Evolutionary conservation across 2,797 vertebrate genomes (phyloP).

Genomic region (Coendou prehensilis): DNA sequence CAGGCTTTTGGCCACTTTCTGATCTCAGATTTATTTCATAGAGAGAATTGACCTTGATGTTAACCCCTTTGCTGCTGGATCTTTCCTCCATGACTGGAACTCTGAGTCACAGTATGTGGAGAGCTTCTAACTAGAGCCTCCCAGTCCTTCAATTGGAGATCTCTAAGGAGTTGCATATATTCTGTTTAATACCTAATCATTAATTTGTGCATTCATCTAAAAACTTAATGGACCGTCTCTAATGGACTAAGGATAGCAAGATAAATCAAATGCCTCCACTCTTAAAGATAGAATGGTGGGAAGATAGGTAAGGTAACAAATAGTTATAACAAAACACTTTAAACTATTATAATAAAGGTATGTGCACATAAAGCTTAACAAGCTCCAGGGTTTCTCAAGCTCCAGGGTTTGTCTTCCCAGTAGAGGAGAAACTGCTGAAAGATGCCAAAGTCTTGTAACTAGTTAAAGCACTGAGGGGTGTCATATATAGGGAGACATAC

Average conservation of each 20-base stretch:
- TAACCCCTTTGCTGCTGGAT: constrained; percentile 14
- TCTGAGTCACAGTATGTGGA: neutral
- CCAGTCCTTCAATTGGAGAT: neutral
- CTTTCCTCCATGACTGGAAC: neutral
- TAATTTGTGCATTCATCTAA: constrained; percentile 60
- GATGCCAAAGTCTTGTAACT: neutral
- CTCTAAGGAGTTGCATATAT: neutral
- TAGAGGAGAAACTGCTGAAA: neutral
- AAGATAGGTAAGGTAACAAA: constrained; percentile 42
- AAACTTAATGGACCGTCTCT: constrained; percentile 48
- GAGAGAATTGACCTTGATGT: neutral
- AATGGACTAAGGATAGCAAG: constrained; percentile 28
- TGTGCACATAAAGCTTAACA: neutral
- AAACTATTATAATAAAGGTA: neutral
- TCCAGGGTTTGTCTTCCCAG: neutral
- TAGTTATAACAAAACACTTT: constrained; percentile 8
- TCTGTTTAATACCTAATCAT: constrained; percentile 45
- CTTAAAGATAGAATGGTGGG: neutral
- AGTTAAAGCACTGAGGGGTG: neutral
- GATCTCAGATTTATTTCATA: constrained; percentile 71
- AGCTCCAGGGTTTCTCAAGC: neutral
- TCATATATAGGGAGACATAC: neutral
- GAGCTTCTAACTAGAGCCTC: neutral
- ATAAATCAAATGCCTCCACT: constrained; percentile 27
- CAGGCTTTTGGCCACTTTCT: neutral